A percentile compares a stretch with the other conserved stretches of the same genome.
phyloP scores from a whole-genome alignment of 1,140 invertebrate genomes.

The Camponotus pennsylvanicus region DNA sequence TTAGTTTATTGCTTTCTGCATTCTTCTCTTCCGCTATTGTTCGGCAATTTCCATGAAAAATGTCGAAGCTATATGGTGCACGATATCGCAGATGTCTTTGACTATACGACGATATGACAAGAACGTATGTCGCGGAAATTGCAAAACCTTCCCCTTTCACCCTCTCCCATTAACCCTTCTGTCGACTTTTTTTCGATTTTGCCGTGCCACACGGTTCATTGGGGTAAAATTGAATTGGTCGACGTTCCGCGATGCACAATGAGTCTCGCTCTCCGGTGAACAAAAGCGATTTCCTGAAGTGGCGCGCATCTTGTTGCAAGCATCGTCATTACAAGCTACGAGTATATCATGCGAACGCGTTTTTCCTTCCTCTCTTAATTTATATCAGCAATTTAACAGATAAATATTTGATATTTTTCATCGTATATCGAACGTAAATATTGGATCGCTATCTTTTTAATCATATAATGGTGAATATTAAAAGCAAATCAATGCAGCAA shows the following conservation, averaged over 20 bases:
- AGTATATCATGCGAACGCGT: background rate
- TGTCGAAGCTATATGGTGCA: constrained; percentile 62
- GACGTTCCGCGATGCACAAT: constrained; percentile 48
- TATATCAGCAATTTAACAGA: background rate
- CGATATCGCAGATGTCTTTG: constrained; percentile 47
- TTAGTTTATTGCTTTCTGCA: constrained; percentile 38
- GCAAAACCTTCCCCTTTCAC: constrained; percentile 28
- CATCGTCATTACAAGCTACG: background rate
- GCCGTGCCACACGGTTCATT: constrained; percentile 56
- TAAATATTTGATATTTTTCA: constrained; percentile 1
- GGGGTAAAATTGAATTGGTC: constrained; percentile 62
- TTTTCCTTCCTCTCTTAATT: background rate
- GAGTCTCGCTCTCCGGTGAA: constrained; percentile 8
- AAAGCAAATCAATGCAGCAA: background rate
- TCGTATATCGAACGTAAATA: background rate
- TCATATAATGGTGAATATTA: constrained; percentile 12
- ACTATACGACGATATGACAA: constrained; percentile 43
- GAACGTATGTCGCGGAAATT: constrained; percentile 70
- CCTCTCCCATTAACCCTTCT: constrained; percentile 12
- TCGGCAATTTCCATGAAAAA: constrained; percentile 76
- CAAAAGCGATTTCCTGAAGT: constrained; percentile 51
- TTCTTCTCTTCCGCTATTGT: constrained; percentile 62
- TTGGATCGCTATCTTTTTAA: constrained; percentile 9
- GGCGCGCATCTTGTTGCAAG: constrained; percentile 17
- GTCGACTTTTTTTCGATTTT: constrained; percentile 64